Conservation (phyloP, 2,113 vertebrate genomes). For the Ammodramus savannarum region DNA sequence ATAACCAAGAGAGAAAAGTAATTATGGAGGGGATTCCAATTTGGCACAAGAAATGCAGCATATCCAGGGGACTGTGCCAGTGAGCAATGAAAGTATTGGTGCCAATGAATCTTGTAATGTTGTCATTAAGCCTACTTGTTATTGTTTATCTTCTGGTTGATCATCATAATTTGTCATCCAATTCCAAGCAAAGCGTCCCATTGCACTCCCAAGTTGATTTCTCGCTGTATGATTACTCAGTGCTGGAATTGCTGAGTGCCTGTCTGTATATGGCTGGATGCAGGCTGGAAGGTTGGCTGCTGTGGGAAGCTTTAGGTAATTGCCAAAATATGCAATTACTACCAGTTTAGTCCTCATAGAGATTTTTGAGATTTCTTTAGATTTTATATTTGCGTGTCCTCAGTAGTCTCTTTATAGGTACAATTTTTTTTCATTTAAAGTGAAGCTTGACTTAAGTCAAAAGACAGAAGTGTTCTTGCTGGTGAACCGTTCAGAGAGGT, state of each 20-base stretch:
- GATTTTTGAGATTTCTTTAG: neutral
- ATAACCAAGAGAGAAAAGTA: neutral
- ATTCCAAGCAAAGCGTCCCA: neutral
- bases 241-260: neutral
- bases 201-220: neutral
- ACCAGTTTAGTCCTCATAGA: neutral
- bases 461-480: neutral
- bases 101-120: neutral
- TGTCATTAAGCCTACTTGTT: constrained; percentile 10
- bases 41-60: neutral
- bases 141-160: constrained; percentile 21
- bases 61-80: neutral
- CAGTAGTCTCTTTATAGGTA: neutral
- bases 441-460: neutral
- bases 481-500: neutral
- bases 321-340: neutral
- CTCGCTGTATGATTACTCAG: neutral
- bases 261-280: neutral
- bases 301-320: neutral
- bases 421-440: neutral
- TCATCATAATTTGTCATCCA: constrained; percentile 1
- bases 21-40: neutral
- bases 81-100: neutral
- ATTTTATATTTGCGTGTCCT: neutral
- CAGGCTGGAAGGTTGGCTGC: neutral